These are phyloP conservation scores for Netelia fuscicornis DNA, from an alignment of 2,888 invertebrate genomes.

Conservation along the genomic window DNA sequence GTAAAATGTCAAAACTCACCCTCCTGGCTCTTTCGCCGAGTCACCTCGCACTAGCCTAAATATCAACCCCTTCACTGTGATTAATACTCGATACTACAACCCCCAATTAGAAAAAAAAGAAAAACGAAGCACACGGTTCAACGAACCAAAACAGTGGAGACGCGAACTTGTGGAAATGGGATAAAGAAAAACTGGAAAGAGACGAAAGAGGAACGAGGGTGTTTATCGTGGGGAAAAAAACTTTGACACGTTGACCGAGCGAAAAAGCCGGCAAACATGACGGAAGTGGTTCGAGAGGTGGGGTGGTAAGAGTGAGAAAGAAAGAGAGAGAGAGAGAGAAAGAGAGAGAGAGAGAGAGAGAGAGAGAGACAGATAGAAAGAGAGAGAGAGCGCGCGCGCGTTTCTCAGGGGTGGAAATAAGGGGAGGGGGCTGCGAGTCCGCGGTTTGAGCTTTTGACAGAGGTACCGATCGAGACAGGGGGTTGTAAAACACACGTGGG, in stretches of 20 bases:
- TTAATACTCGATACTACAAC: no score
- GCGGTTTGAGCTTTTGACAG: constrained; percentile 38
- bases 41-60: no score
- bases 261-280: not conserved
- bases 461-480: constrained; percentile 52
- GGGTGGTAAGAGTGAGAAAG: not conserved
- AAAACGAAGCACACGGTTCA: not conserved
- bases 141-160: not conserved
- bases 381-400: constrained; percentile 15
- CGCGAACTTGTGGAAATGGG: not conserved
- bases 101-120: not conserved
- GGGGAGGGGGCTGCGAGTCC: constrained; percentile 38
- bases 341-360: no score
- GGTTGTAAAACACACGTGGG: constrained; percentile 66
- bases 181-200: not conserved
- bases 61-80: no score
- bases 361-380: not conserved
- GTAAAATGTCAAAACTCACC: no score
- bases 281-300: not conserved
- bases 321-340: no score
- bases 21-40: no score
- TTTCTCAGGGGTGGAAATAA: constrained; percentile 2
- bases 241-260: not conserved
- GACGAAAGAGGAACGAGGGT: not conserved
- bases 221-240: not conserved